phyloP scores from a whole-genome alignment of 1,140 invertebrate species.

The Drosophila erecta region DNA sequence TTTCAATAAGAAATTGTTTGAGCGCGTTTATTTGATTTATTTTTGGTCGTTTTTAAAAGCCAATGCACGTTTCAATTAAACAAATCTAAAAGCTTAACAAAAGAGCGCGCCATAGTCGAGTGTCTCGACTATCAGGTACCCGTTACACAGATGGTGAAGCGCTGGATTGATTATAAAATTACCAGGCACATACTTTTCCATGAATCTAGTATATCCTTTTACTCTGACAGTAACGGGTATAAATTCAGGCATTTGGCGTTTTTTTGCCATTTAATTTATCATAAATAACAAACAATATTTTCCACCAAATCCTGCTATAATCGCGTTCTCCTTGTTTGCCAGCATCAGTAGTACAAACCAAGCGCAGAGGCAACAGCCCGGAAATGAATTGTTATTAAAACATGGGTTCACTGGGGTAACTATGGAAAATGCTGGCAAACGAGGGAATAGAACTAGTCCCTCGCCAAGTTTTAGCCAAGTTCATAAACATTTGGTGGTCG shows the following conservation, averaged over 20 bases:
- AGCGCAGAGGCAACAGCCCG: slow-evolving; percentile 7
- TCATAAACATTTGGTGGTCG: slow-evolving; percentile 37
- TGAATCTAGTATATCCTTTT: too few species aligned
- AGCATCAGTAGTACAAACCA: slow-evolving; percentile 23
- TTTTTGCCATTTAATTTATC: slow-evolving; percentile 16
- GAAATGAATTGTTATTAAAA: slow-evolving; percentile 27
- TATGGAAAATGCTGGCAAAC: not conserved
- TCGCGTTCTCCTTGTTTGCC: slow-evolving; percentile 16
- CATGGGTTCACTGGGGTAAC: not conserved
- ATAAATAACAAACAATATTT: slow-evolving; percentile 29
- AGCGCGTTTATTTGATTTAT: too few species aligned
- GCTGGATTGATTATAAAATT: too few species aligned
- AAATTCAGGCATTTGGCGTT: not conserved
- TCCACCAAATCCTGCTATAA: not conserved
- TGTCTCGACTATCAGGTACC: too few species aligned
- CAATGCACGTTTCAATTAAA: not conserved
- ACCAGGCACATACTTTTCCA: too few species aligned
- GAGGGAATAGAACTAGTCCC: not conserved
- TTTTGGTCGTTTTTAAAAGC: too few species aligned
- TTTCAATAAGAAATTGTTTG: not conserved
- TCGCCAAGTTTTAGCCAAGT: slow-evolving; percentile 21
- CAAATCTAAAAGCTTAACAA: not conserved
- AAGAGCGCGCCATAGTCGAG: not conserved
- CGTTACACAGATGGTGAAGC: too few species aligned
- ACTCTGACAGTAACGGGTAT: too few species aligned